phyloP scores from a whole-genome alignment of 2,888 invertebrate species.

The Brachynemurus nebulosus region DNA sequence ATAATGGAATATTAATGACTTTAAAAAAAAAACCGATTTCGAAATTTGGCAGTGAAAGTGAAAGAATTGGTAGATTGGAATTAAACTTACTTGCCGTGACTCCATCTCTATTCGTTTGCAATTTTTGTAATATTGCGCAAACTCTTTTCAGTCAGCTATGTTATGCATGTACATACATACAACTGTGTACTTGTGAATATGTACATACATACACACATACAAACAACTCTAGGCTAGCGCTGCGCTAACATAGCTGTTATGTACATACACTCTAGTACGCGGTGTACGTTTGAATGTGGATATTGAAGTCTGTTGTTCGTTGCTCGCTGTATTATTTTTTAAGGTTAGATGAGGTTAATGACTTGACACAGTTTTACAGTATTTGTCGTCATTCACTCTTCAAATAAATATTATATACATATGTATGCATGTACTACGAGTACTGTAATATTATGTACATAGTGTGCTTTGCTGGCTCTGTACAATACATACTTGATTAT shows the following conservation, averaged over 20 bases:
- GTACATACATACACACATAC: too few relatives aligned
- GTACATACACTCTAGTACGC: neutral
- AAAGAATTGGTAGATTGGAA: neutral
- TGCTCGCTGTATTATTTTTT: neutral
- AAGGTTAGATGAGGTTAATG: constrained; percentile 7
- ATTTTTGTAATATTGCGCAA: neutral
- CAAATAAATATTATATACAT: neutral
- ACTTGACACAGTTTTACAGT: constrained; percentile 4
- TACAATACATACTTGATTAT: too few relatives aligned
- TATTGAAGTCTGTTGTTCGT: neutral
- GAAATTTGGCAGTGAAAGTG: constrained; percentile 9
- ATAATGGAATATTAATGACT: too few relatives aligned
- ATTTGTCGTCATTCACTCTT: neutral
- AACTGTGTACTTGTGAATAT: too few relatives aligned
- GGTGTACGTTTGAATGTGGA: neutral
- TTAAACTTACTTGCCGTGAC: neutral
- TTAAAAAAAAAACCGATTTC: neutral
- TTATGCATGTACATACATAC: too few relatives aligned
- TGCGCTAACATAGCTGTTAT: too few relatives aligned
- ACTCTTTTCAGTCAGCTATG: too few relatives aligned
- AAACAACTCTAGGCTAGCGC: too few relatives aligned
- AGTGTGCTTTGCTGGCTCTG: too few relatives aligned
- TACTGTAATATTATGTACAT: too few relatives aligned
- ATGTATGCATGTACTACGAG: too few relatives aligned
- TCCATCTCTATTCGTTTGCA: neutral